Conservation (phyloP, 2,113 vertebrate species). For the Cygnus buccinator region DNA sequence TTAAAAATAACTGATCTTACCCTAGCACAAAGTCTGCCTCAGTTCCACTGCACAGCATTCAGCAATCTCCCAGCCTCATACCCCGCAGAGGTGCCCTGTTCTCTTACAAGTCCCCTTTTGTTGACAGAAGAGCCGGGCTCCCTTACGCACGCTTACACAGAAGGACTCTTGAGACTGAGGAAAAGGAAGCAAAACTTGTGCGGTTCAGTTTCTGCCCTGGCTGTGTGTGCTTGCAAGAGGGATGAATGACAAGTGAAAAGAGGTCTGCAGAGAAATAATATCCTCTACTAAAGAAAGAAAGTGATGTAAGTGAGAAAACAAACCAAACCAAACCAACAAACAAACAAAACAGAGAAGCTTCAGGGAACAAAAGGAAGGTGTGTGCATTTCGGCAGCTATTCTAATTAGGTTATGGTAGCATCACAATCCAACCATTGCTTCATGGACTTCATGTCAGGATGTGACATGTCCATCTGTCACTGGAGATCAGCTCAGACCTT, state of each 20-base stretch:
- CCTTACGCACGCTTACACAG: background rate
- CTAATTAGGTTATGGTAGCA: background rate
- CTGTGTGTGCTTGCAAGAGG: background rate
- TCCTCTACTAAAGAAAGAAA: background rate
- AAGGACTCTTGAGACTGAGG: background rate
- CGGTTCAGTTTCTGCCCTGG: background rate
- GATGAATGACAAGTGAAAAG: background rate
- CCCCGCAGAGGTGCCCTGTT: background rate
- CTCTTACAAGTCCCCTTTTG: background rate
- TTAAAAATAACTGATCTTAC: background rate
- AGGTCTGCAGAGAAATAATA: background rate
- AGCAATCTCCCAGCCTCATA: background rate
- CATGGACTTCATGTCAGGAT: background rate
- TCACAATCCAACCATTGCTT: background rate
- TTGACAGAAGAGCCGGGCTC: background rate
- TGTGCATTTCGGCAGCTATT: background rate
- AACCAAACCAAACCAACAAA: no score
- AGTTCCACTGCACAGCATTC: rapidly evolving
- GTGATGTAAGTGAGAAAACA: background rate
- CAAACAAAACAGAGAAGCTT: background rate
- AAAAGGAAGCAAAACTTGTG: background rate
- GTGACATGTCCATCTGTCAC: background rate
- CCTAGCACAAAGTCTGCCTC: background rate
- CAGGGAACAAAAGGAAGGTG: background rate
- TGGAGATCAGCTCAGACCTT: background rate